A percentile compares a stretch with the other conserved stretches of the same genome.
Evolutionary conservation across 1,140 invertebrate genomes (phyloP).

Genomic region (Brachionus rubens): DNA sequence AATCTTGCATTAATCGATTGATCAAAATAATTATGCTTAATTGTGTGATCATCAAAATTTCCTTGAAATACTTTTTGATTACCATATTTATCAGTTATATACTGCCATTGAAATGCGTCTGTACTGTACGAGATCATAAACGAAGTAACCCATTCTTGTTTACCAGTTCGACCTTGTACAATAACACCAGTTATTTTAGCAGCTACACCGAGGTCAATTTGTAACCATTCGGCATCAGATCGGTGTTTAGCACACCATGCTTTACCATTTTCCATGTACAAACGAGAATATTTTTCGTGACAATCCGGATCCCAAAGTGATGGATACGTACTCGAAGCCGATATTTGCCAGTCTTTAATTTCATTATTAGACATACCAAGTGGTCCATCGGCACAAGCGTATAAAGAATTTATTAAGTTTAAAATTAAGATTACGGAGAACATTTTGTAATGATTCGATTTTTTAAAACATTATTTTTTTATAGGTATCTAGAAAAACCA

Average conservation of each 20-base stretch:
- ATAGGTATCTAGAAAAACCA: constrained; percentile 26
- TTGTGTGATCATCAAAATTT: constrained; percentile 62
- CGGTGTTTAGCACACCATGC: constrained; percentile 65
- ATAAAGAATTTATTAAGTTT: background rate
- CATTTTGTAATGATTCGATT: no score
- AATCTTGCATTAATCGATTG: constrained; percentile 63
- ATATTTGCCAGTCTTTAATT: constrained; percentile 66
- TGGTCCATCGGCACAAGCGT: constrained; percentile 10
- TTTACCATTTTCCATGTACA: constrained; percentile 62
- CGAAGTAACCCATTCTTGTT: constrained; percentile 63
- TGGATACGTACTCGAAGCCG: constrained; percentile 63
- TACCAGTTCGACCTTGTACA: constrained; percentile 63
- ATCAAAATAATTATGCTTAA: constrained; percentile 63
- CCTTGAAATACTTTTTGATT: constrained; percentile 62
- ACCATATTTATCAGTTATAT: constrained; percentile 62
- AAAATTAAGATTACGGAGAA: background rate
- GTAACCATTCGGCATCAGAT: constrained; percentile 64
- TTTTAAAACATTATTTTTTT: no score
- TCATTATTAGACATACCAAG: constrained; percentile 35
- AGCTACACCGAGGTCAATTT: constrained; percentile 62
- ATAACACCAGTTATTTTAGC: constrained; percentile 64
- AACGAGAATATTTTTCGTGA: constrained; percentile 63
- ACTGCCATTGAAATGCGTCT: constrained; percentile 63
- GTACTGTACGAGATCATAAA: constrained; percentile 63
- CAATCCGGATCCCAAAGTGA: constrained; percentile 62